Evolutionary conservation across 2,888 invertebrate species (phyloP), one percentile per base, ranked within the genome.

Genomic region (Rugalucina vietnamica): DNA sequence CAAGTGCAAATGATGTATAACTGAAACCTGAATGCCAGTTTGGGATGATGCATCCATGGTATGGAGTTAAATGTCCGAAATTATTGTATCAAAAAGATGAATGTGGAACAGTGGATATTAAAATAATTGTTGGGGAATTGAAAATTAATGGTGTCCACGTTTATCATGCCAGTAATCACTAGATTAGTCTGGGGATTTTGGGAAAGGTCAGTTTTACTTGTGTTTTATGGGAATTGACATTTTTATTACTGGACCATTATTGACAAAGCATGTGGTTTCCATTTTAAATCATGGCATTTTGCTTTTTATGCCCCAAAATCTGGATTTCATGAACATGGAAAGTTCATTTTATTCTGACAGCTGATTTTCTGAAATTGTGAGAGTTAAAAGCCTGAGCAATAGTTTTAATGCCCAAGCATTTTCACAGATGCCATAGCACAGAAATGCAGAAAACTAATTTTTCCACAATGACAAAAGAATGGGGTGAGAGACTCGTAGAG

Each of bases 121-220:
- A 36, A 69, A 69, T 69, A 76, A 76, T 76, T 65, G 60, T 57
- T 36, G 21, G 29, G 14, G 27, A 24, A 76, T 76, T 60, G 76
- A 60, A 54, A 75, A 57, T 75, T 39, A 76, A 65, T 65, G 76
- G 65, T 76, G 76, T 65, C 65, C 76, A 69, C n/a, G 49, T 76
- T 69, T 76, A 76, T 76, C 76, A 18, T 32, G 29, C 29, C 39
- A 32, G 32, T 24, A 72, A 72, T 72, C 72, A 65, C 27, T 39
- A 39, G 65, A 76, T 76, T 57, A 76, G 12, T n/a, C 21, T 5
- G 14, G 36, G 14, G 29, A 32, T 57, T 43, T 43, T 8, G 39
- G 72, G 34, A 49, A 49, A 49, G 43, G 72, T 72, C 43, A 72
- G 49, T 39, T 49, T 54, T 27, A 54, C 43, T 36, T 54, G 60